Evolutionary conservation across 2,888 invertebrate genomes (phyloP).

Genomic region (Mythimna vitellina): DNA sequence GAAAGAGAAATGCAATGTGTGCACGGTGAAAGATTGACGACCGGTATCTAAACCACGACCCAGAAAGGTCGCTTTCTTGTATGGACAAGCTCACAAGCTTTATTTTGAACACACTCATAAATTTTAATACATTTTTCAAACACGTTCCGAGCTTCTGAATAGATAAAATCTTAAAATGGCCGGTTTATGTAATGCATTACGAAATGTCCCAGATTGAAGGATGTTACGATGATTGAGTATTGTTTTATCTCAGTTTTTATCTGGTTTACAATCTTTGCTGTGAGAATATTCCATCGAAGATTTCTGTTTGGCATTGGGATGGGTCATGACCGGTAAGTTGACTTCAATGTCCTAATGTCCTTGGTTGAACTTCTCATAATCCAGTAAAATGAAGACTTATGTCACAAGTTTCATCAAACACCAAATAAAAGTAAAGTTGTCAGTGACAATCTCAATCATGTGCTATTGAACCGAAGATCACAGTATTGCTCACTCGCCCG

Average conservation of each 20-base stretch:
- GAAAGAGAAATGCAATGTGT: constrained; percentile 64
- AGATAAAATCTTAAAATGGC: constrained; percentile 43
- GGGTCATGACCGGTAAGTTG: constrained; percentile 15
- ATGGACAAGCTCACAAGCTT: constrained; percentile 32
- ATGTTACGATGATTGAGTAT: constrained; percentile 50
- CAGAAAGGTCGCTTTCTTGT: constrained; percentile 75
- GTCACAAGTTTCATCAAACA: constrained; percentile 4
- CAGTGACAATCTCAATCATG: constrained; percentile 5
- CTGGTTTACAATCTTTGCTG: constrained; percentile 17
- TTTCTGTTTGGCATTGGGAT: constrained; percentile 20
- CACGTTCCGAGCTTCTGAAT: constrained; percentile 39
- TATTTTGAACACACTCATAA: constrained; percentile 57
- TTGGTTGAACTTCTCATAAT: constrained; percentile 9
- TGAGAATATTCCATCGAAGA: constrained; percentile 35
- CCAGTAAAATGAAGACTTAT: constrained; percentile 6
- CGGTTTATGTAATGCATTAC: constrained; percentile 61
- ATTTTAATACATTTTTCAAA: constrained; percentile 53
- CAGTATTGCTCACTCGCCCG: constrained; percentile 41
- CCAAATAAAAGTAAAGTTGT: constrained; percentile 17
- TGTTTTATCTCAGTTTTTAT: constrained; percentile 41
- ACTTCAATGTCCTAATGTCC: constrained; percentile 4
- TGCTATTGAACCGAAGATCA: constrained; percentile 51
- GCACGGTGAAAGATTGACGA: constrained; percentile 68
- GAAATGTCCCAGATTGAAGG: constrained; percentile 47
- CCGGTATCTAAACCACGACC: constrained; percentile 69